Evolutionary conservation across 2,888 invertebrate species (phyloP), one percentile per base, ranked within the genome.

Genomic region (Apeira syringaria): DNA sequence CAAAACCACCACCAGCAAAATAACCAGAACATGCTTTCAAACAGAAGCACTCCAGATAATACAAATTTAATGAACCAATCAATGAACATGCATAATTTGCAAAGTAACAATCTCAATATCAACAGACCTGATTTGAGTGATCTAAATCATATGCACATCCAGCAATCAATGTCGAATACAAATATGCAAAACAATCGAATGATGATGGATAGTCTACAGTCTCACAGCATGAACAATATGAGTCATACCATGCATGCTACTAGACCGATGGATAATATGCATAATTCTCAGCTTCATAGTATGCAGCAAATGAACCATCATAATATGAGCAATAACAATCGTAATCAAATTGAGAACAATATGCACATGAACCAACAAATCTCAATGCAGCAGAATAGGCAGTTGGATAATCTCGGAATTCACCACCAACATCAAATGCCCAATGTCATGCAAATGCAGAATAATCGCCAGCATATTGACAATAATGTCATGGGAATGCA

Each of bases 401-500:
- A 79, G 56, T 74, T 85, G 56, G 89, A 89, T 15, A 84, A 80
- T 59, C 68, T 77, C 11, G 59, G 68, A 3, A 76, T 81, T 35
- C 89, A 88, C 54, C 89, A 87, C 45, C 88, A 86, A 59, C 88
- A 89, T 62, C 88, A 83, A 66, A 84, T 87, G 74, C 59, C 85
- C 8, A 86, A 84, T 52, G 76, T 81, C 7, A 89, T 89, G 85
- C 88, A 88, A 54, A 79, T 87, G 47, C 87, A 83, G 65, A 86
- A 76, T 56, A 84, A 81, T 65, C 78, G 80, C 0, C 64, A 73
- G 13, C 86, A 88, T 47, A 74, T 83, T 10, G 88, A 88, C 10
- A 80, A 67, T 46, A 84, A 81, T 44, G 60, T 86, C 52, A 80
- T 88, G 77, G 68, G 73, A 29, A 82, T 89, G 74, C 89, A 90